phyloP scores from a whole-genome alignment of 2,797 vertebrate species.

The Enteromius radiatus region DNA sequence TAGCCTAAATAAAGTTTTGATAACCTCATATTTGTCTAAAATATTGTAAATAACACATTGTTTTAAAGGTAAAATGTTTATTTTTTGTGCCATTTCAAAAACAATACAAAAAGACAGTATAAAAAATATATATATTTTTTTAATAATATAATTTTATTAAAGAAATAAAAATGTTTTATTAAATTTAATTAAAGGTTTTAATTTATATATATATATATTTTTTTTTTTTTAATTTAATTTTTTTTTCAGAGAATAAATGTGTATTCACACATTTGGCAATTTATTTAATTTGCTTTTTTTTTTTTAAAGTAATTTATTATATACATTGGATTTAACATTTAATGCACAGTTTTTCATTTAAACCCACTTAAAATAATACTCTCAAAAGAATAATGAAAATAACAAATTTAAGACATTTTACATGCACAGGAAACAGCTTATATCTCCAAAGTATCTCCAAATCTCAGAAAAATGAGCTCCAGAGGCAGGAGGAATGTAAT shows the following conservation, averaged over 20 bases:
- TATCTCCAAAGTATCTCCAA: background rate
- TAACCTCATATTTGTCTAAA: background rate
- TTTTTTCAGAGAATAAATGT: background rate
- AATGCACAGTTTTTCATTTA: background rate
- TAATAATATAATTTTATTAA: background rate
- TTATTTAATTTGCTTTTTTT: background rate
- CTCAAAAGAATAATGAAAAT: background rate
- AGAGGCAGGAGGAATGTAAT: slow-evolving; percentile 7
- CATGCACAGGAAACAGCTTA: background rate
- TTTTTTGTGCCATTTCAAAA: background rate
- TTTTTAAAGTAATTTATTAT: background rate
- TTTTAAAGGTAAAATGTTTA: background rate
- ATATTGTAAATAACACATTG: background rate
- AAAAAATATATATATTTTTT: too few relatives aligned
- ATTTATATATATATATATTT: too few relatives aligned
- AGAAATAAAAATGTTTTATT: background rate
- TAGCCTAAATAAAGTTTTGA: background rate
- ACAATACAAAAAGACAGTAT: too few relatives aligned
- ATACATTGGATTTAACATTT: background rate
- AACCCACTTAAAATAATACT: background rate
- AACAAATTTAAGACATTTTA: background rate
- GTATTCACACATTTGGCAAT: background rate
- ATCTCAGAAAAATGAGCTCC: background rate
- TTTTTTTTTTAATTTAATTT: too few relatives aligned
- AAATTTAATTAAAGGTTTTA: too few relatives aligned